These are phyloP conservation scores for Agonopterix heracliana DNA, from an alignment of 2,888 invertebrate species.

Conservation along the genomic window DNA sequence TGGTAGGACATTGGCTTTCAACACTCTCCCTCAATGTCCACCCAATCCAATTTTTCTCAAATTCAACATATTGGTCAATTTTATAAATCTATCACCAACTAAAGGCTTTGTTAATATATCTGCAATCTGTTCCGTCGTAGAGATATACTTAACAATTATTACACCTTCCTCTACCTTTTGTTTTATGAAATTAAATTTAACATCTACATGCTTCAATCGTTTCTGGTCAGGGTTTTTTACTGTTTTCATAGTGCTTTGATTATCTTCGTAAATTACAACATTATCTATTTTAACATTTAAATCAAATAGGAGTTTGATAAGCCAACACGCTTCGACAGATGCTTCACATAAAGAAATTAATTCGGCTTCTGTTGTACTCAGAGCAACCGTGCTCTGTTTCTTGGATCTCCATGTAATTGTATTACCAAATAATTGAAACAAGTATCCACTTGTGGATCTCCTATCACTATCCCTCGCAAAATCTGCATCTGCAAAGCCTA, in stretches of 20 bases:
- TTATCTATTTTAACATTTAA: slow-evolving; percentile 1
- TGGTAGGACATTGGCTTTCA: too few relatives aligned
- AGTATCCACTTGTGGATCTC: too few relatives aligned
- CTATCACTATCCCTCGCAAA: too few relatives aligned
- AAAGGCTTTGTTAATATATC: too few relatives aligned
- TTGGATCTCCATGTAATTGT: slow-evolving; percentile 13
- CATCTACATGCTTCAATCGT: slow-evolving; percentile 5
- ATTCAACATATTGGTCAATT: too few relatives aligned
- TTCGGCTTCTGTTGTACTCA: slow-evolving; percentile 14
- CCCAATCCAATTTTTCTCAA: too few relatives aligned
- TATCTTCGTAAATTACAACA: slow-evolving; percentile 6
- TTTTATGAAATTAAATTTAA: too few relatives aligned
- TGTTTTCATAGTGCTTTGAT: slow-evolving; percentile 7
- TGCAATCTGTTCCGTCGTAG: too few relatives aligned
- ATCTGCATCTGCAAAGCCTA: too few relatives aligned
- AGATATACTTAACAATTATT: neutral
- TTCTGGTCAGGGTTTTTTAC: slow-evolving; percentile 3
- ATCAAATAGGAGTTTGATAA: slow-evolving; percentile 4
- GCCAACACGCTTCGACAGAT: slow-evolving; percentile 6
- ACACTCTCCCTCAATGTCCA: too few relatives aligned
- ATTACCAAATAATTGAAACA: slow-evolving; percentile 13
- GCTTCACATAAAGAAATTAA: slow-evolving; percentile 11
- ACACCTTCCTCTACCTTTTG: slow-evolving; percentile 1
- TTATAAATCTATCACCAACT: too few relatives aligned
- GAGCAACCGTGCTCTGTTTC: slow-evolving; percentile 13